Evolutionary conservation across 2,888 invertebrate species (phyloP).

Genomic region (Salticus scenicus): DNA sequence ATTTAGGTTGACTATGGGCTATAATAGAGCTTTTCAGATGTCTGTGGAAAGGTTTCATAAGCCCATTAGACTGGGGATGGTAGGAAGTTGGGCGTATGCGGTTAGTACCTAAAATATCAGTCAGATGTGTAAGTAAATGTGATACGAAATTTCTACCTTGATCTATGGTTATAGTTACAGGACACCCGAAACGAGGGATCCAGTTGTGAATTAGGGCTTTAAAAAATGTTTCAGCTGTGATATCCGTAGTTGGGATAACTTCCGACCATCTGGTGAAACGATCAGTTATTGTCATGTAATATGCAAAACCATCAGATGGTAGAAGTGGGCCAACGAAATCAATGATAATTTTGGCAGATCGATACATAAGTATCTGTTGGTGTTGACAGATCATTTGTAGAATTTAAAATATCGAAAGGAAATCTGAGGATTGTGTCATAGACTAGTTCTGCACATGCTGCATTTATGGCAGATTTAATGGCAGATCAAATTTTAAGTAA

Average conservation of each 20-base stretch:
- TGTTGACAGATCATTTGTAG: background rate
- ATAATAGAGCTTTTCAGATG: slow-evolving; percentile 23
- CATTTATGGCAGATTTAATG: slow-evolving; percentile 15
- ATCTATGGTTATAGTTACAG: background rate
- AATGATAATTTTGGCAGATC: too few species aligned
- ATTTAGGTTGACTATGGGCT: slow-evolving; percentile 3
- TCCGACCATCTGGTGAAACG: slow-evolving; percentile 21
- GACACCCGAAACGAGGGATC: background rate
- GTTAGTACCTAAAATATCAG: background rate
- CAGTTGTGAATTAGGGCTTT: background rate
- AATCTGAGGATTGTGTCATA: slow-evolving; percentile 19
- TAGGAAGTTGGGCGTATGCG: background rate
- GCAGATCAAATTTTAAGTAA: slow-evolving; percentile 21
- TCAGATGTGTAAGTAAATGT: background rate
- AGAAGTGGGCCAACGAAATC: slow-evolving; percentile 13
- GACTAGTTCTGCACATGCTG: slow-evolving; percentile 4
- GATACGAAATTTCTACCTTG: background rate
- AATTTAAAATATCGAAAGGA: slow-evolving; percentile 2
- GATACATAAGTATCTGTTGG: background rate
- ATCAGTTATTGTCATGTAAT: slow-evolving; percentile 18
- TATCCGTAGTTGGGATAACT: slow-evolving; percentile 5
- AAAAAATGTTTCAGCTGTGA: background rate
- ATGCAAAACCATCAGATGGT: background rate
- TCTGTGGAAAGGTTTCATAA: background rate
- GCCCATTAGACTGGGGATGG: slow-evolving; percentile 1